Conservation (phyloP, 2,113 vertebrate species). For the Arvicanthis niloticus region DNA sequence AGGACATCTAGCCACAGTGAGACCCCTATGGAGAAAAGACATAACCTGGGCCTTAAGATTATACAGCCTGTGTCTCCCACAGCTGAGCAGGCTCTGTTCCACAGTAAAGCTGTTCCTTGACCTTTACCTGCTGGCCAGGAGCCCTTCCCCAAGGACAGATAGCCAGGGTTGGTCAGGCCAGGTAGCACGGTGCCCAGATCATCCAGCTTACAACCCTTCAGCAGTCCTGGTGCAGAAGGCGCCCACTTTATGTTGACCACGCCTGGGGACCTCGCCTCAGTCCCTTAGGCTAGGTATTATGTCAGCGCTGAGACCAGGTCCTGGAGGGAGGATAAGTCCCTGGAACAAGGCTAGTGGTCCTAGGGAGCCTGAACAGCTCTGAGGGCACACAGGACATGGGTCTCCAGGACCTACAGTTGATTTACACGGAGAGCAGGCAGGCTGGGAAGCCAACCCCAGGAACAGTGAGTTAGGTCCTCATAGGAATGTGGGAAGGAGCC, state of each 20-base stretch:
- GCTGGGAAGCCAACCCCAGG: too few species aligned
- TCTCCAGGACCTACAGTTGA: neutral
- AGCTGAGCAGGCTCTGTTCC: neutral
- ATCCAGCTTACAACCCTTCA: neutral
- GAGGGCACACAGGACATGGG: neutral
- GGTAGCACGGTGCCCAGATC: too few species aligned
- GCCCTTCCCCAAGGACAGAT: neutral
- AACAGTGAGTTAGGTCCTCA: too few species aligned
- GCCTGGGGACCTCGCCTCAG: neutral
- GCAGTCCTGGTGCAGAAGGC: too few species aligned
- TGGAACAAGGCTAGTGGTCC: neutral
- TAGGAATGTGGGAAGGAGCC: too few species aligned
- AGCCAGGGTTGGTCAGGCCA: neutral
- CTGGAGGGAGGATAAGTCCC: too few species aligned
- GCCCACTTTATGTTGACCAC: neutral
- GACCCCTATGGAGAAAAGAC: neutral
- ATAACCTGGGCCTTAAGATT: accelerated
- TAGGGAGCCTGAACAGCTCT: too few species aligned
- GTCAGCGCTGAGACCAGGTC: neutral
- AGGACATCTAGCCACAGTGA: neutral
- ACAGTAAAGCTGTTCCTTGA: too few species aligned
- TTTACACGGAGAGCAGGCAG: neutral
- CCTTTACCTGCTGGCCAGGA: accelerated
- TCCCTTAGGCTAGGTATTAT: too few species aligned
- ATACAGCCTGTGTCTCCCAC: accelerated